Evolutionary conservation across 2,888 invertebrate genomes (phyloP), one percentile per base, ranked within the genome.

Genomic region (Phaonia tiefii): DNA sequence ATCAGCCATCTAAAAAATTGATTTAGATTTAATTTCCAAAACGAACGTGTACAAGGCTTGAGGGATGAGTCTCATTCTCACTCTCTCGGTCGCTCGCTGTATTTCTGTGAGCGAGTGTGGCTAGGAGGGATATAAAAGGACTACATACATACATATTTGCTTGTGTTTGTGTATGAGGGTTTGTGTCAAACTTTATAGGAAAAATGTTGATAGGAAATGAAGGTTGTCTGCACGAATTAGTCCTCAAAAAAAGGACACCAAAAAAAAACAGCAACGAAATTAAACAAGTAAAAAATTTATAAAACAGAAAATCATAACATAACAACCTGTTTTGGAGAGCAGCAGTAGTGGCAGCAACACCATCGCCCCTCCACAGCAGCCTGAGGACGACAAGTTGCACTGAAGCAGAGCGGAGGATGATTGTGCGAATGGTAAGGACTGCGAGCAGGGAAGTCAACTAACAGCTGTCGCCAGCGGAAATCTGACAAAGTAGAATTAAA

Each of bases 381-480:
- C 39, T 11, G 11, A 7, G 39, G 60, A 17, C 37, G 60, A 17
- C 7, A 25, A 11, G 54, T 8, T 22, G 2, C 54, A 26, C 10
- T 60, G 11, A 15, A 15, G 11, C 60, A 1, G 39, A 10, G 26
- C 26, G 17, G 15, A 13, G 54, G 44, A 44, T 10, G 54, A 11
- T 31, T 31, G 22, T 49, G 49, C 49, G 49, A 15, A n/a, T 4
- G 7, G 49, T 13, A 17, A 5, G 1, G 51, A 22, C 31, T 31
- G 51, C 5, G 51, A 37, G 17, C 4, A 13, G n/a, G 42, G 42
- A 63, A 63, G 37, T 63, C 39, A 63, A 63, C 25, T 46, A 63
- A 69, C 75, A 75, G 69, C 75, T 75, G 75, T 70, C 75, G 63
- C 75, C 42, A 70, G 60, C 60, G 69, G 75, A 75, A 69, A 69